A percentile compares a stretch with the other conserved stretches of the same genome.
These are phyloP conservation scores for Tiliqua scincoides DNA, from an alignment of 2,113 vertebrate genomes.

Conservation along the genomic window DNA sequence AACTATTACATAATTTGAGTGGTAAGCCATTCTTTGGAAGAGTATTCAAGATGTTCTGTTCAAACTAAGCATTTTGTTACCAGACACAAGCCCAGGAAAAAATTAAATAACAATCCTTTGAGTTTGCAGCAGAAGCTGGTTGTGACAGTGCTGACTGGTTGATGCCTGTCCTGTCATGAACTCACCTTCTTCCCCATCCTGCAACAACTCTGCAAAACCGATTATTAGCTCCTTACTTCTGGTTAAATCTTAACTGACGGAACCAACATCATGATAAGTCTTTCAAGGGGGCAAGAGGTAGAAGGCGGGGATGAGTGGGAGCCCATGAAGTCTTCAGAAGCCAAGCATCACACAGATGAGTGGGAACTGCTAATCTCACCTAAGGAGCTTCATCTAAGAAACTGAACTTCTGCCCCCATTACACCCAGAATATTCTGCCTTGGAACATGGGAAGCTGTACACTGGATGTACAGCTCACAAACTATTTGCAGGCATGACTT, in stretches of 20 bases:
- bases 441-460: not conserved
- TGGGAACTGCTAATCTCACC: not conserved
- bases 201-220: not conserved
- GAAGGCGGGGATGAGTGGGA: not conserved
- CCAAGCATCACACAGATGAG: not conserved
- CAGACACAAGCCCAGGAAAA: not conserved
- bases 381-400: not conserved
- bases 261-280: not conserved
- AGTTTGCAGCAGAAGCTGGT: not conserved
- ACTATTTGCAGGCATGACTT: not conserved
- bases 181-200: not conserved
- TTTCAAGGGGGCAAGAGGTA: not conserved
- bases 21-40: not conserved
- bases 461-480: not conserved
- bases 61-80: not conserved
- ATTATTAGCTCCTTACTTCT: not conserved
- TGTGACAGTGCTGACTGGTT: not conserved
- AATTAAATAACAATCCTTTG: not conserved
- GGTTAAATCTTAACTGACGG: not conserved
- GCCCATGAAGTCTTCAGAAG: not conserved
- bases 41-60: not conserved
- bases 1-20: not conserved
- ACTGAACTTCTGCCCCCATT: not conserved
- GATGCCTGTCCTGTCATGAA: not conserved
- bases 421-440: not conserved